A percentile compares a stretch with the other conserved stretches of the same genome.
These are phyloP conservation scores for Cantharis rufa DNA, from an alignment of 2,888 invertebrate genomes.

Conservation along the genomic window DNA sequence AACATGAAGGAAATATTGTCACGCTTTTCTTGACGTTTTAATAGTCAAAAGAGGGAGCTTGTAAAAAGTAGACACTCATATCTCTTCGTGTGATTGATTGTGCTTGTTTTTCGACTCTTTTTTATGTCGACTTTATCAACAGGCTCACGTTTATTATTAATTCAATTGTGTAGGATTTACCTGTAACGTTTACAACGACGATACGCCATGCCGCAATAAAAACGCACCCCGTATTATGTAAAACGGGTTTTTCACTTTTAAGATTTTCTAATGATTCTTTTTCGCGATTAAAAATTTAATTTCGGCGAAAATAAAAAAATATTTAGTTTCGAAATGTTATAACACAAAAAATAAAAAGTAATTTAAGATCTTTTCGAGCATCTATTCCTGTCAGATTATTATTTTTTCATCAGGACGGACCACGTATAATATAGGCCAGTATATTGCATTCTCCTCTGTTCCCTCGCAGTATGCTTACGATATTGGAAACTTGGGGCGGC, in stretches of 20 bases:
- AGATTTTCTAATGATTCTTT: background rate
- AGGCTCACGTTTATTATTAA: background rate
- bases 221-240: background rate
- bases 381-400: conserved; percentile 39
- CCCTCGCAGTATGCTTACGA: conserved; percentile 31
- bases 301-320: background rate
- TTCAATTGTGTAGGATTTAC: background rate
- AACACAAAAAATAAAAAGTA: conserved; percentile 17
- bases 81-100: conserved; percentile 27
- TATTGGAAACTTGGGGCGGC: conserved; percentile 49
- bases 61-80: conserved; percentile 28
- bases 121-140: conserved; percentile 1
- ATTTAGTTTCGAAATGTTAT: background rate
- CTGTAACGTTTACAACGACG: background rate
- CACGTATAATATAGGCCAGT: conserved; percentile 49
- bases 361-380: conserved; percentile 28
- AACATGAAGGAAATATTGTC: conserved; percentile 38
- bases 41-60: conserved; percentile 23
- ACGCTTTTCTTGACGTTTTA: conserved; percentile 37
- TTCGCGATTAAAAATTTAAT: background rate
- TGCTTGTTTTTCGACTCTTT: conserved; percentile 16
- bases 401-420: conserved; percentile 50
- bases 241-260: background rate
- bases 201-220: background rate
- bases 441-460: conserved; percentile 46